Percentiles rank a stretch among this genome's conserved stretches.
Evolutionary conservation across 2,113 vertebrate genomes (phyloP).

Genomic region (Albula goreensis): DNA sequence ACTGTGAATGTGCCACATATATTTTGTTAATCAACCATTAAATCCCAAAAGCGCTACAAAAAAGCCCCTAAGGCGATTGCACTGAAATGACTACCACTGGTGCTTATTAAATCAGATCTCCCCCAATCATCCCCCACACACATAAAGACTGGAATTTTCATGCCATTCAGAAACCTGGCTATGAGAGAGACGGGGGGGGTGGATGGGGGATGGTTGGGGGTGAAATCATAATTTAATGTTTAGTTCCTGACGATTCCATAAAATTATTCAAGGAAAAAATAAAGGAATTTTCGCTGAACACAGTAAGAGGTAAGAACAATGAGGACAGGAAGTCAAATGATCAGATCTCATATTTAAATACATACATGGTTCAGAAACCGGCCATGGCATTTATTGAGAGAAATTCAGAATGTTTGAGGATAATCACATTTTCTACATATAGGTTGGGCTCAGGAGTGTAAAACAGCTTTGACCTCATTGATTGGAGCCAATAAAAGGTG

Average conservation of each 20-base stretch:
- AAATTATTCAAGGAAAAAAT: background rate
- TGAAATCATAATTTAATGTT: background rate
- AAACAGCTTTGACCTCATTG: background rate
- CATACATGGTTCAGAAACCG: too few relatives aligned
- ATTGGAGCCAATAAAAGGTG: background rate
- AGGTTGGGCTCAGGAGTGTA: background rate
- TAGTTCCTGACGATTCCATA: background rate
- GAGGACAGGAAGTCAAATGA: too few relatives aligned
- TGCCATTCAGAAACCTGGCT: background rate
- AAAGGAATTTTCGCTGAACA: background rate
- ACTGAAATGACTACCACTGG: background rate
- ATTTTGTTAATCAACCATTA: constrained; percentile 19
- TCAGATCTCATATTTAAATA: too few relatives aligned
- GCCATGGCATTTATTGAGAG: too few relatives aligned
- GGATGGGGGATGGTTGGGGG: too few relatives aligned
- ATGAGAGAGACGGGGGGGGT: background rate
- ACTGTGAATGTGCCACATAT: constrained; percentile 1
- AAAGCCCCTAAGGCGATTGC: background rate
- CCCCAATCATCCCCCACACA: background rate
- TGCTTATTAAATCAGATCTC: constrained; percentile 7
- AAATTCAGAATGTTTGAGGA: background rate
- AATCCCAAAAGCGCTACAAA: background rate
- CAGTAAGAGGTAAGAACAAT: background rate
- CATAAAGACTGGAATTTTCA: background rate
- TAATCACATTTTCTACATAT: background rate